Percentiles rank a stretch among this genome's conserved stretches.
Conservation (phyloP, 2,888 invertebrate species). For the Phyto melanocephala region DNA sequence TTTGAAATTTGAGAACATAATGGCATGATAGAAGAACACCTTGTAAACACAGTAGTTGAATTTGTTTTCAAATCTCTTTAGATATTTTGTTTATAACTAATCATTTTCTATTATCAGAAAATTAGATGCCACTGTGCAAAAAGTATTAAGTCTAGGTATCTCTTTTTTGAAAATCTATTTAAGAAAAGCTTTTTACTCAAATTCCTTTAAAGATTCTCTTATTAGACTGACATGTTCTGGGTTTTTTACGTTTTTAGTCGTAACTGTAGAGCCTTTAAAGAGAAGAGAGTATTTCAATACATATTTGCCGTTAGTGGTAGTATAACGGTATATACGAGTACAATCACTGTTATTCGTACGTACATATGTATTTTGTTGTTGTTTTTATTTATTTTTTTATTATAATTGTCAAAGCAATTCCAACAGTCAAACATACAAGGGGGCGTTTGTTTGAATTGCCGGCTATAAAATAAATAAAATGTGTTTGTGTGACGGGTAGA, state of each 20-base stretch:
- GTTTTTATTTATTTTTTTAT: slow-evolving; percentile 66
- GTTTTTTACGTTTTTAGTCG: neutral
- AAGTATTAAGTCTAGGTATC: too few relatives aligned
- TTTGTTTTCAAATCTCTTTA: too few relatives aligned
- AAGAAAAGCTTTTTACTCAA: slow-evolving; percentile 26
- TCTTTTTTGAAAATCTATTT: neutral
- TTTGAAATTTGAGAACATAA: too few relatives aligned
- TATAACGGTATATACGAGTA: slow-evolving; percentile 18
- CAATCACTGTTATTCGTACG: neutral
- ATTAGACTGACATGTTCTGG: neutral
- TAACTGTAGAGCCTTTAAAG: neutral
- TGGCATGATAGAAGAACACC: too few relatives aligned
- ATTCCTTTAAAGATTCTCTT: neutral
- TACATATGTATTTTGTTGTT: slow-evolving; percentile 55
- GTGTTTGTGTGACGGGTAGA: slow-evolving; percentile 6
- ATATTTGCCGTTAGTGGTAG: slow-evolving; percentile 51
- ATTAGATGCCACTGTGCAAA: slow-evolving; percentile 18
- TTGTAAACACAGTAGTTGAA: too few relatives aligned
- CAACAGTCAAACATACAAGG: slow-evolving; percentile 68
- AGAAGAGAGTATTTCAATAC: neutral
- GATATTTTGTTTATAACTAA: too few relatives aligned
- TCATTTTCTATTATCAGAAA: too few relatives aligned
- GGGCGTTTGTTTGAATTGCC: slow-evolving; percentile 72
- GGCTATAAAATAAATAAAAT: slow-evolving; percentile 58
- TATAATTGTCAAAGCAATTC: slow-evolving; percentile 59